phyloP scores from a whole-genome alignment of 2,113 vertebrate species.

The Hassar affinis region DNA sequence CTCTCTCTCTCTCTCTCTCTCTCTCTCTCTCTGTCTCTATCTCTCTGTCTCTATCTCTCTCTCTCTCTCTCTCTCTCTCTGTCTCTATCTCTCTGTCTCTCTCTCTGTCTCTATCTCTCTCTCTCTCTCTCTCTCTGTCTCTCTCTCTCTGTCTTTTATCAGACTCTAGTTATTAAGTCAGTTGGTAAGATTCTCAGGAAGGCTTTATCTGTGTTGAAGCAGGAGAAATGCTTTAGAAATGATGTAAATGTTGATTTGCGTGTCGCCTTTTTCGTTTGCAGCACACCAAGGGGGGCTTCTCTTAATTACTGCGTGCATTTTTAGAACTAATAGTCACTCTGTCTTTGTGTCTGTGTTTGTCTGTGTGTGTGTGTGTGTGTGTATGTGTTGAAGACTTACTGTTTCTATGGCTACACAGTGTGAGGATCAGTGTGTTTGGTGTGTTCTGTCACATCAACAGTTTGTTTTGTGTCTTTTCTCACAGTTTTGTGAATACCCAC shows the following conservation, averaged over 20 bases:
- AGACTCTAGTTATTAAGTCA: not conserved
- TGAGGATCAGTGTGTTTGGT: not conserved
- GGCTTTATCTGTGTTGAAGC: not conserved
- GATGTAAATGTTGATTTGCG: not conserved
- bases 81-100: too few species aligned
- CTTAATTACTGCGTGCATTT: constrained; percentile 28
- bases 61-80: too few species aligned
- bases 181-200: not conserved
- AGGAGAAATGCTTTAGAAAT: not conserved
- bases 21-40: too few species aligned
- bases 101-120: too few species aligned
- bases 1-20: not conserved
- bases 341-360: not conserved
- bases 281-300: not conserved
- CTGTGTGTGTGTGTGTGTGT: constrained; percentile 9
- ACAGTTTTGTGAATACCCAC: constrained; percentile 3
- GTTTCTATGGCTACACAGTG: constrained; percentile 18
- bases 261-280: not conserved
- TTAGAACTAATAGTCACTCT: constrained; percentile 29
- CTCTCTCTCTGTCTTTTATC: not conserved
- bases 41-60: too few species aligned
- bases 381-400: not conserved
- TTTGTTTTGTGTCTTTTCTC: not conserved
- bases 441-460: not conserved
- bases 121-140: not conserved